Evolutionary conservation across 2,113 vertebrate species (phyloP).

Genomic region (Hippocampus zosterae): DNA sequence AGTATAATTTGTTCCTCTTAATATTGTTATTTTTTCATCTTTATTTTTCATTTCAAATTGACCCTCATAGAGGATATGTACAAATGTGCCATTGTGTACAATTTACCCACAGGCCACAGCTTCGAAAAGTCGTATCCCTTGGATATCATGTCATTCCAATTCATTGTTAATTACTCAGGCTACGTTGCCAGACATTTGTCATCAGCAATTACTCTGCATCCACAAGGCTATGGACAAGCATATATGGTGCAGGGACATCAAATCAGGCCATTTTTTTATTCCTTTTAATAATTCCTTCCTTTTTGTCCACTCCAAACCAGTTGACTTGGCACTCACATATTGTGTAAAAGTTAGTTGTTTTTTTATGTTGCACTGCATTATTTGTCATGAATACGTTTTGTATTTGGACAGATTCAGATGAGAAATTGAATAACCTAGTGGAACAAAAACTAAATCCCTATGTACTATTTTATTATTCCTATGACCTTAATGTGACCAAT

Average conservation of each 20-base stretch:
- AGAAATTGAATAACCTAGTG: neutral
- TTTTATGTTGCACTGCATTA: neutral
- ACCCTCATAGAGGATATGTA: neutral
- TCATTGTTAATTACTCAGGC: constrained; percentile 48
- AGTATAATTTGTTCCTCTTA: neutral
- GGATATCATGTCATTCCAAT: constrained; percentile 46
- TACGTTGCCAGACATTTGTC: constrained; percentile 25
- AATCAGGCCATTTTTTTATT: constrained; percentile 17
- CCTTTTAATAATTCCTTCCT: neutral
- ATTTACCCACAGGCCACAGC: neutral
- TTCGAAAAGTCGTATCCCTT: constrained; percentile 1
- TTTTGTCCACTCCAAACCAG: neutral
- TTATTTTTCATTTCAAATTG: neutral
- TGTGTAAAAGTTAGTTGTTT: neutral
- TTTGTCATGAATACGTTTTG: neutral
- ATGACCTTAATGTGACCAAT: neutral
- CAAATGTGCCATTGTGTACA: neutral
- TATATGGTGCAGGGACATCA: constrained; percentile 27
- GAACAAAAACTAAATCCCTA: neutral
- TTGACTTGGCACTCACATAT: neutral
- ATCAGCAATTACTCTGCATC: constrained; percentile 32
- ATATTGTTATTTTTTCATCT: neutral
- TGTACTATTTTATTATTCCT: neutral
- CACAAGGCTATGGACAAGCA: neutral
- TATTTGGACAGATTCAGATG: neutral